phyloP scores from a whole-genome alignment of 2,888 invertebrate species.

The Acronicta alni region DNA sequence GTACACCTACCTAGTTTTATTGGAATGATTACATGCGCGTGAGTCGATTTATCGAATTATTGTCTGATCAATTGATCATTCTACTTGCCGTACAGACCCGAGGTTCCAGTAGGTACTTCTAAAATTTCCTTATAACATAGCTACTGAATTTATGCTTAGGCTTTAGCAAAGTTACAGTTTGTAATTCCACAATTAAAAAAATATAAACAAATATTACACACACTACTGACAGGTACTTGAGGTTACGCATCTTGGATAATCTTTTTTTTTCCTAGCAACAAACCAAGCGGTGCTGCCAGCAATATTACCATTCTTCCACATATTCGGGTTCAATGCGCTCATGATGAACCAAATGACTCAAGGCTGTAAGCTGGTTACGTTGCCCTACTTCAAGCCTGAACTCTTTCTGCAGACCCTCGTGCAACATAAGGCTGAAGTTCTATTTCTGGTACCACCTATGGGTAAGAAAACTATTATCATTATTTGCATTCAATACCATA shows the following conservation, averaged over 20 bases:
- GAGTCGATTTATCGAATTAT: neutral
- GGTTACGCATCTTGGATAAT: neutral
- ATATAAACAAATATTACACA: too few species aligned
- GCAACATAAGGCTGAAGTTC: conserved; percentile 89
- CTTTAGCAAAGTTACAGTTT: too few species aligned
- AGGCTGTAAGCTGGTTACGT: conserved; percentile 91
- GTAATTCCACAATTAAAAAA: too few species aligned
- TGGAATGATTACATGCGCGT: neutral
- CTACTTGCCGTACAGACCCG: too few species aligned
- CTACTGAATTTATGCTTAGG: too few species aligned
- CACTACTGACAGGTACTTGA: too few species aligned
- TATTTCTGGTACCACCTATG: conserved; percentile 95
- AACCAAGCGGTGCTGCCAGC: conserved; percentile 91
- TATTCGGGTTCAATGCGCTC: conserved; percentile 92
- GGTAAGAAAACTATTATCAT: conserved; percentile 80
- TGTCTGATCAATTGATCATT: too few species aligned
- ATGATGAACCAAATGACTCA: conserved; percentile 89
- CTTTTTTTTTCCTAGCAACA: conserved; percentile 66
- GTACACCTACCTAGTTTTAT: too few species aligned
- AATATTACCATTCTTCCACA: conserved; percentile 95
- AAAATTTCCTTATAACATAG: too few species aligned
- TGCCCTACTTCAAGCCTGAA: conserved; percentile 93
- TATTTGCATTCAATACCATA: neutral
- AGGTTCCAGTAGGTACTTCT: too few species aligned
- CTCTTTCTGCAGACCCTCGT: conserved; percentile 91